Evolutionary conservation across 2,888 invertebrate species (phyloP).

Genomic region (Chaetoderma sp.): DNA sequence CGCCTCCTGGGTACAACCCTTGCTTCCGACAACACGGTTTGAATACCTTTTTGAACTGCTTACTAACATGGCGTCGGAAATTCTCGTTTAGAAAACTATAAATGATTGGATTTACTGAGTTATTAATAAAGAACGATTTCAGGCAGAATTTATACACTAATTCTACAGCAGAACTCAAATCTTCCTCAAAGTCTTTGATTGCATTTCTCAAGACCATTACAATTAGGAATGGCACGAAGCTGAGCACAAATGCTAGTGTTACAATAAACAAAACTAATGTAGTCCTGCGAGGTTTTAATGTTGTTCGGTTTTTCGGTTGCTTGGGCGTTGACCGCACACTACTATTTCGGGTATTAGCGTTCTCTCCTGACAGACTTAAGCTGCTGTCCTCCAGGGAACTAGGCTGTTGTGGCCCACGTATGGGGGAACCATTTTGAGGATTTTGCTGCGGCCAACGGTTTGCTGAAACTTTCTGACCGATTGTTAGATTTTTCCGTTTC

Average conservation of each 20-base stretch:
- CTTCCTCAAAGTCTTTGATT: constrained; percentile 52
- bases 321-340: background rate
- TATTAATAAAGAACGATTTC: constrained; percentile 62
- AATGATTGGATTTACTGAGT: constrained; percentile 61
- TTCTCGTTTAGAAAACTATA: constrained; percentile 60
- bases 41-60: background rate
- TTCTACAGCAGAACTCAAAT: constrained; percentile 47
- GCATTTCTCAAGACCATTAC: constrained; percentile 56
- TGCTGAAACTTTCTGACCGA: constrained; percentile 39
- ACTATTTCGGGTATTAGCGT: background rate
- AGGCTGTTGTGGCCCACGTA: background rate
- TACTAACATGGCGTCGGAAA: constrained; percentile 37
- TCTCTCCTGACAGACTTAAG: background rate
- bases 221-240: constrained; percentile 58
- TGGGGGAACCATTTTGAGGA: too few species aligned
- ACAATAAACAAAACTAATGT: constrained; percentile 59
- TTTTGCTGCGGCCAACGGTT: constrained; percentile 6
- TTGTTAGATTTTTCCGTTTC: constrained; percentile 48
- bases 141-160: constrained; percentile 58
- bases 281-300: constrained; percentile 53
- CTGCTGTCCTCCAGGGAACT: constrained; percentile 4
- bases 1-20: too few species aligned
- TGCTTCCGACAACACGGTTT: too few species aligned
- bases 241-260: constrained; percentile 56
- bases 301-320: background rate